Conservation (phyloP, 2,113 vertebrate genomes). For the Acanthochromis polyacanthus region DNA sequence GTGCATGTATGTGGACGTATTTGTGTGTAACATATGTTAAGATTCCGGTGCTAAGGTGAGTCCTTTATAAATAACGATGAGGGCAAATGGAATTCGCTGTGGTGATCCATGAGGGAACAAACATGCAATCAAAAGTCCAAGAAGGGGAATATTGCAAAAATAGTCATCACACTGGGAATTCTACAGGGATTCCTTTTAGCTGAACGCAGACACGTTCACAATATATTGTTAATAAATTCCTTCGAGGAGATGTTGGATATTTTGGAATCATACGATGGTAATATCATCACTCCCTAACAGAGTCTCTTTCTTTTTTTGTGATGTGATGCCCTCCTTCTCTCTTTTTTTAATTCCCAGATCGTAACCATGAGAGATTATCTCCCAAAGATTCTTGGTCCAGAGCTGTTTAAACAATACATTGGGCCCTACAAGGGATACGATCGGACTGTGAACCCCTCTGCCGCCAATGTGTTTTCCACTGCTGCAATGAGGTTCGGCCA, state of each 20-base stretch:
- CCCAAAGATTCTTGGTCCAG: constrained; percentile 91
- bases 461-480: constrained; percentile 93
- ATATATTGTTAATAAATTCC: constrained; percentile 1
- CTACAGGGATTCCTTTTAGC: constrained; percentile 5
- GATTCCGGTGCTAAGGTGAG: constrained; percentile 42
- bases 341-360: constrained; percentile 82
- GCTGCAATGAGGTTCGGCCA: constrained; percentile 98
- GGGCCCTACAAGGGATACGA: constrained; percentile 90
- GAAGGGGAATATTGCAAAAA: background rate
- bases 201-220: background rate
- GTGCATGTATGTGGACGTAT: background rate
- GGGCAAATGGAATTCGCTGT: constrained; percentile 44
- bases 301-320: background rate
- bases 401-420: constrained; percentile 86
- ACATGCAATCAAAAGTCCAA: constrained; percentile 27
- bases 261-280: background rate
- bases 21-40: constrained; percentile 17
- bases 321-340: background rate
- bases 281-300: too few species aligned
- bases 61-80: constrained; percentile 59
- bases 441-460: constrained; percentile 85
- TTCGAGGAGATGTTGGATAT: background rate
- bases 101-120: constrained; percentile 41
- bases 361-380: constrained; percentile 94
- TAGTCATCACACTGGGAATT: constrained; percentile 12